Evolutionary conservation across 2,797 vertebrate species (phyloP).

Genomic region (Rhynchonycteris naso): DNA sequence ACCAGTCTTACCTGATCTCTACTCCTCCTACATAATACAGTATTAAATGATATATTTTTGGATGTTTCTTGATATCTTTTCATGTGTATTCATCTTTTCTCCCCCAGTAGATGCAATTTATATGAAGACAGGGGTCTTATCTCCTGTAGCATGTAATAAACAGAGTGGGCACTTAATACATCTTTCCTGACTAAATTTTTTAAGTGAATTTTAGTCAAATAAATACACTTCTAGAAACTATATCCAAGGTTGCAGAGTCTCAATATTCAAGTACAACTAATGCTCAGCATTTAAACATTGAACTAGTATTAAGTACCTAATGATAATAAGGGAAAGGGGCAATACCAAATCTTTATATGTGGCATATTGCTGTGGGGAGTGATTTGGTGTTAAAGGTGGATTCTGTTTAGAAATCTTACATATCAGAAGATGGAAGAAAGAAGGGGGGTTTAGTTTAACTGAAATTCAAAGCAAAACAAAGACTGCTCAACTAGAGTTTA

Average conservation of each 20-base stretch:
- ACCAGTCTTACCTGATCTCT: not conserved
- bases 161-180: not conserved
- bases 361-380: not conserved
- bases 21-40: not conserved
- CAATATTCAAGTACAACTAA: not conserved
- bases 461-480: slow-evolving; percentile 55
- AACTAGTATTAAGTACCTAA: not conserved
- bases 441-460: not conserved
- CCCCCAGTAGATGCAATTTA: not conserved
- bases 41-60: not conserved
- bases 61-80: not conserved
- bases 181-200: not conserved
- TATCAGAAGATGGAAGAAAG: not conserved
- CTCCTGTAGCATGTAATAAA: not conserved
- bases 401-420: slow-evolving; percentile 16
- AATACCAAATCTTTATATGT: slow-evolving; percentile 23
- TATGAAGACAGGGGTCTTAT: not conserved
- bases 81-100: not conserved
- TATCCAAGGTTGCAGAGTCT: not conserved
- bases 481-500: slow-evolving; percentile 24
- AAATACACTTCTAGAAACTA: not conserved
- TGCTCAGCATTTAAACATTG: not conserved
- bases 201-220: slow-evolving; percentile 21
- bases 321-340: not conserved
- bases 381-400: not conserved